These are phyloP conservation scores for Hermaeophaga mercurialis DNA, from an alignment of 2,888 invertebrate genomes.

Conservation along the genomic window DNA sequence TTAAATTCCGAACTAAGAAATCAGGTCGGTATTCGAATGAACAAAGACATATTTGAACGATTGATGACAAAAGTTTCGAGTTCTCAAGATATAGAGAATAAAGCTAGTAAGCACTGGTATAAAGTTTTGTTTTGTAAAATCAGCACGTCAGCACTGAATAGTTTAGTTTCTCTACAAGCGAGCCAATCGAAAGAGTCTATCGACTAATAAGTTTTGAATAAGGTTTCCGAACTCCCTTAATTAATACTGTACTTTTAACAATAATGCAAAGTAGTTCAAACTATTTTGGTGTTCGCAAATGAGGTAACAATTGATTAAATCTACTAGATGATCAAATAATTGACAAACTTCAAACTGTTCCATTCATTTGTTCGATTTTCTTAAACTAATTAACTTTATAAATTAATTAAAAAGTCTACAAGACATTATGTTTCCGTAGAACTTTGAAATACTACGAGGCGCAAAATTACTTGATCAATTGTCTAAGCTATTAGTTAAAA, in stretches of 20 bases:
- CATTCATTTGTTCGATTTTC: too few relatives aligned
- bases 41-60: slow-evolving; percentile 40
- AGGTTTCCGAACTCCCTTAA: slow-evolving; percentile 33
- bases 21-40: slow-evolving; percentile 34
- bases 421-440: too few relatives aligned
- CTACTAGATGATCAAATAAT: too few relatives aligned
- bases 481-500: too few relatives aligned
- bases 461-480: too few relatives aligned
- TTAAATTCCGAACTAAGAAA: slow-evolving; percentile 37
- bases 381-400: too few relatives aligned
- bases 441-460: too few relatives aligned
- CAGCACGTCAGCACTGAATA: slow-evolving; percentile 31
- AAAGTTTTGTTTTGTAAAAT: slow-evolving; percentile 34
- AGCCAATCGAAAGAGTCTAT: slow-evolving; percentile 33
- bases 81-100: slow-evolving; percentile 25
- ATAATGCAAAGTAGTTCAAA: not conserved
- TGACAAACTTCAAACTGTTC: too few relatives aligned
- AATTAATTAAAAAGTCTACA: too few relatives aligned
- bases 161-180: slow-evolving; percentile 27
- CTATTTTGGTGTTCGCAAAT: not conserved
- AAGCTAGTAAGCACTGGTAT: slow-evolving; percentile 28
- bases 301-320: slow-evolving; percentile 2
- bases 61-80: slow-evolving; percentile 39
- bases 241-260: slow-evolving; percentile 29
- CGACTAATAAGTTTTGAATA: slow-evolving; percentile 31